phyloP scores from a whole-genome alignment of 53 echinoderm and acorn worm genomes.

The Zoroaster sp. region DNA sequence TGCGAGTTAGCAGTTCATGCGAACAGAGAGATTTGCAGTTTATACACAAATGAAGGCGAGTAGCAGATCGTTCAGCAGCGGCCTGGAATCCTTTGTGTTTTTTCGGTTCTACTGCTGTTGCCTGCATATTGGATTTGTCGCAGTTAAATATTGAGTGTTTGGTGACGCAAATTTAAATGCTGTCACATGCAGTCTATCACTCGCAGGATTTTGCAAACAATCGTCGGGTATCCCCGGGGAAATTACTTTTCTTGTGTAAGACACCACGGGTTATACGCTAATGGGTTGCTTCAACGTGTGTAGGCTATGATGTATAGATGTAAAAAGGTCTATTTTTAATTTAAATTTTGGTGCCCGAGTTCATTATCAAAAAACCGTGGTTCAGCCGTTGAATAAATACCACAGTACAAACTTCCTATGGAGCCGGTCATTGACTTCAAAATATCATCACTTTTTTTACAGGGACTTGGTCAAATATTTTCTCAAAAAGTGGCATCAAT shows the following conservation, averaged over 20 bases:
- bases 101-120: not conserved
- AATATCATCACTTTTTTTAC: not conserved
- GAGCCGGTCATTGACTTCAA: constrained; percentile 25
- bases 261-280: constrained; percentile 25
- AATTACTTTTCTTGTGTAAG: constrained; percentile 28
- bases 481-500: not conserved
- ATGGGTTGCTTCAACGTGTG: constrained; percentile 18
- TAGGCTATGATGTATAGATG: not conserved
- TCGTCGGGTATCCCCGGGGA: constrained; percentile 8
- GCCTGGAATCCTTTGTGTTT: too few species aligned
- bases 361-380: not conserved
- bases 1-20: too few species aligned
- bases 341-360: constrained; percentile 9
- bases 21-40: too few species aligned
- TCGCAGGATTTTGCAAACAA: constrained; percentile 29
- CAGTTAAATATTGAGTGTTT: constrained; percentile 44
- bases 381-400: not conserved
- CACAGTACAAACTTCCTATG: not conserved
- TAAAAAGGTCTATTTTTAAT: constrained; percentile 5
- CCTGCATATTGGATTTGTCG: constrained; percentile 10
- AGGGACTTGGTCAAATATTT: constrained; percentile 28
- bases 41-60: too few species aligned
- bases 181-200: constrained; percentile 52
- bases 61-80: too few species aligned
- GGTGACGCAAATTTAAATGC: constrained; percentile 52